These are phyloP conservation scores for Galleria mellonella DNA, from an alignment of 1,140 invertebrate species.

Conservation along the genomic window DNA sequence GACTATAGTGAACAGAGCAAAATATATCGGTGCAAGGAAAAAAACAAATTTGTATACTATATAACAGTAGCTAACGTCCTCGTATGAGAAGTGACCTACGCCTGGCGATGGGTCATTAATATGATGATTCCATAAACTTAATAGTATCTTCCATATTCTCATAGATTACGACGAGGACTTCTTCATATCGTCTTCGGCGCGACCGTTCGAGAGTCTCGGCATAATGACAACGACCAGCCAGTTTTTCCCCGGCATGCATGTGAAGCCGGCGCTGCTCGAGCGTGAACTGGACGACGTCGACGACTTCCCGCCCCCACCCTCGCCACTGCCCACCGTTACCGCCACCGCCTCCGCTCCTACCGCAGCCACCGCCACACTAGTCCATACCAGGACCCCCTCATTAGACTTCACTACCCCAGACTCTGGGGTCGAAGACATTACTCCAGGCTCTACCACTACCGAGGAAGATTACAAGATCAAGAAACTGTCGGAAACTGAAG, in stretches of 20 bases:
- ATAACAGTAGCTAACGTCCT: too few relatives aligned
- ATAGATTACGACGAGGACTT: conserved; percentile 78
- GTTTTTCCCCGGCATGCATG: conserved; percentile 80
- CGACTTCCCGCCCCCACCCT: conserved; percentile 35
- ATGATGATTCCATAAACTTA: too few relatives aligned
- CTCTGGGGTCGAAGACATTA: conserved; percentile 76
- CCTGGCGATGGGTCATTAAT: too few relatives aligned
- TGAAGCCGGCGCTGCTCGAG: conserved; percentile 35
- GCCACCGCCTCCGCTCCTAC: neutral
- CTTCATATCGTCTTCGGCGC: conserved; percentile 81
- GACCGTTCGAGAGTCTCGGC: conserved; percentile 79
- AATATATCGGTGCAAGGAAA: too few relatives aligned
- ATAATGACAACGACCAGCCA: conserved; percentile 78
- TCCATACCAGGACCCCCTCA: conserved; percentile 35
- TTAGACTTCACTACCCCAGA: conserved; percentile 74
- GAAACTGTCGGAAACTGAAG: conserved; percentile 25
- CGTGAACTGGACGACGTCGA: conserved; percentile 22
- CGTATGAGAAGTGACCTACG: too few relatives aligned
- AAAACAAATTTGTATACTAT: too few relatives aligned
- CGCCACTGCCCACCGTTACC: conserved; percentile 14
- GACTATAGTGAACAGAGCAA: too few relatives aligned
- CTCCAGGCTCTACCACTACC: conserved; percentile 57
- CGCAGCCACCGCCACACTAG: conserved; percentile 11
- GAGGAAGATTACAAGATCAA: conserved; percentile 48
- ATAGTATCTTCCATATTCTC: too few relatives aligned